Conservation (phyloP, 2,888 invertebrate genomes). For the Dasysyrphus tricinctus region DNA sequence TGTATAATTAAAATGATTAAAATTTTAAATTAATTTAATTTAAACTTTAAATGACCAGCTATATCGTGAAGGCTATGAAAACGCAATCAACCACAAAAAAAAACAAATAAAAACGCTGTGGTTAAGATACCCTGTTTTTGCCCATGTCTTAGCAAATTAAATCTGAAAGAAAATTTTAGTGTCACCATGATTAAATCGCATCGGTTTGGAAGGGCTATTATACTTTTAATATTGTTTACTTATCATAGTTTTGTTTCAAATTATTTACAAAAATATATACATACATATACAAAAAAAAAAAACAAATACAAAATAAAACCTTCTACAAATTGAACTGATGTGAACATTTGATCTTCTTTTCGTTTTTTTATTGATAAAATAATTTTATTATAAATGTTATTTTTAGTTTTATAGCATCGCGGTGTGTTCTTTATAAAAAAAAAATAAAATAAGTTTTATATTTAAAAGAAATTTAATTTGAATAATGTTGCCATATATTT, state of each 20-base stretch:
- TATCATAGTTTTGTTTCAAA: slow-evolving; percentile 48
- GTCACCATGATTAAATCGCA: background rate
- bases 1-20: background rate
- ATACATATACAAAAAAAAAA: slow-evolving; percentile 34
- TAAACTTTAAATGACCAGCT: background rate
- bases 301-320: slow-evolving; percentile 34
- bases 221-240: slow-evolving; percentile 49
- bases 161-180: background rate
- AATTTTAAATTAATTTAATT: background rate
- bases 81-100: background rate
- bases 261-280: slow-evolving; percentile 35
- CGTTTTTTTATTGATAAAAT: slow-evolving; percentile 58
- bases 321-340: slow-evolving; percentile 69
- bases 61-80: background rate
- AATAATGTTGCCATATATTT: slow-evolving; percentile 68
- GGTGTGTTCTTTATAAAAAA: slow-evolving; percentile 68
- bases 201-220: background rate
- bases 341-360: slow-evolving; percentile 70
- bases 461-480: slow-evolving; percentile 51
- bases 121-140: background rate
- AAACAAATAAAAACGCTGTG: background rate
- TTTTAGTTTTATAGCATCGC: slow-evolving; percentile 71
- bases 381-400: slow-evolving; percentile 68
- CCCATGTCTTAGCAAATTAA: background rate
- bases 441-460: slow-evolving; percentile 37